These are phyloP conservation scores for Fistularia commersonii DNA, from an alignment of 2,797 vertebrate species.

Conservation along the genomic window DNA sequence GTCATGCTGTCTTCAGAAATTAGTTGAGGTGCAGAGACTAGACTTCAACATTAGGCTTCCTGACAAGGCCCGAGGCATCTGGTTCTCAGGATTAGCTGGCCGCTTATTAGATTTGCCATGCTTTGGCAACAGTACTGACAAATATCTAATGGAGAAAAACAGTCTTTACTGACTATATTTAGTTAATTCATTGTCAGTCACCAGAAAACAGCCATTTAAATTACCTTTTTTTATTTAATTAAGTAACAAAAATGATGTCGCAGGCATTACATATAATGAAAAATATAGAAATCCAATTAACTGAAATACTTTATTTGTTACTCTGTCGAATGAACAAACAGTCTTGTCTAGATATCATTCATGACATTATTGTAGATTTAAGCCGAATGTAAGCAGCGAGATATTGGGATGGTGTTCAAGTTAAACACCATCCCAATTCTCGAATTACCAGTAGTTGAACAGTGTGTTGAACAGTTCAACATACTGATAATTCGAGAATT, in stretches of 20 bases:
- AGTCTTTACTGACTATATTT: constrained; percentile 24
- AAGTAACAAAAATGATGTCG: not conserved
- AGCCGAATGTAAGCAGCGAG: too few relatives aligned
- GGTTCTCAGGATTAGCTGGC: constrained; percentile 52
- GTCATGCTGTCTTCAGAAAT: constrained; percentile 52
- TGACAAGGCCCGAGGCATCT: constrained; percentile 38
- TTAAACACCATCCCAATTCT: too few relatives aligned
- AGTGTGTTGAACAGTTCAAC: too few relatives aligned
- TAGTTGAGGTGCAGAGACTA: constrained; percentile 33
- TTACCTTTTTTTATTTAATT: constrained; percentile 2
- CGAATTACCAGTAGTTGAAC: too few relatives aligned
- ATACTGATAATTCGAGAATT: too few relatives aligned
- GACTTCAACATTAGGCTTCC: constrained; percentile 36
- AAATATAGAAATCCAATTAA: too few relatives aligned
- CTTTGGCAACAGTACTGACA: constrained; percentile 45
- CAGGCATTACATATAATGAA: too few relatives aligned
- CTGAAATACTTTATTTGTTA: too few relatives aligned
- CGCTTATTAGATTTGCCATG: constrained; percentile 55
- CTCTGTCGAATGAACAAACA: too few relatives aligned
- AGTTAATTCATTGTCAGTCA: constrained; percentile 11
- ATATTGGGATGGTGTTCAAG: too few relatives aligned
- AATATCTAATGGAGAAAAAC: constrained; percentile 50
- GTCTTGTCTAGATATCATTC: too few relatives aligned
- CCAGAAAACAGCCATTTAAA: constrained; percentile 9
- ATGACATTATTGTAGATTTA: too few relatives aligned